A percentile compares a stretch with the other conserved stretches of the same genome.
Evolutionary conservation across 2,797 vertebrate genomes (phyloP).

Genomic region (Sciurus carolinensis): DNA sequence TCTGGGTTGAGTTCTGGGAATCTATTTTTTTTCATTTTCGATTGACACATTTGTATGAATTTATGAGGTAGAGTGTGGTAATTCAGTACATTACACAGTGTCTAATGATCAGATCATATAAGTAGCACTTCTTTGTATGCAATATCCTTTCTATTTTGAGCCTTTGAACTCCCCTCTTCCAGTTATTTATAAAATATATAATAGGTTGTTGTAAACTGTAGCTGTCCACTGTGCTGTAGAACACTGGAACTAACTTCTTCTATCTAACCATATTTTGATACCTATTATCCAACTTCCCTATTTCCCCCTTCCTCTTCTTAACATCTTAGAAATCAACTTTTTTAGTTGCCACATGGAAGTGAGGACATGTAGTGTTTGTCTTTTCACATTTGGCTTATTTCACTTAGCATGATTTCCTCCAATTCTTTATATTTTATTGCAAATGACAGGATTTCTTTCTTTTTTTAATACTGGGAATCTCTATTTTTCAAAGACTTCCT

Average conservation of each 20-base stretch:
- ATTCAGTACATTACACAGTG: neutral
- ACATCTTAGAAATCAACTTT: neutral
- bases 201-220: neutral
- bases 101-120: neutral
- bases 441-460: conserved; percentile 23
- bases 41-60: neutral
- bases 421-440: neutral
- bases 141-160: neutral
- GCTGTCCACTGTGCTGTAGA: neutral
- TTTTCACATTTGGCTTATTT: neutral
- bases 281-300: no score
- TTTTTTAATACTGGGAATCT: neutral
- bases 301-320: neutral
- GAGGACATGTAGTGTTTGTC: neutral
- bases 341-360: neutral
- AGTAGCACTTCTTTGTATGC: neutral
- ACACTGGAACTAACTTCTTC: neutral
- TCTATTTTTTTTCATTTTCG: neutral
- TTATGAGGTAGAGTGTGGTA: neutral
- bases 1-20: neutral
- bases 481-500: conserved; percentile 35
- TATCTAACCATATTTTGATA: neutral
- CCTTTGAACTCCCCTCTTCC: neutral
- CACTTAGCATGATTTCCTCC: neutral
- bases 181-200: neutral